Conservation (phyloP, 1,140 invertebrate genomes). For the Pantala flavescens region DNA sequence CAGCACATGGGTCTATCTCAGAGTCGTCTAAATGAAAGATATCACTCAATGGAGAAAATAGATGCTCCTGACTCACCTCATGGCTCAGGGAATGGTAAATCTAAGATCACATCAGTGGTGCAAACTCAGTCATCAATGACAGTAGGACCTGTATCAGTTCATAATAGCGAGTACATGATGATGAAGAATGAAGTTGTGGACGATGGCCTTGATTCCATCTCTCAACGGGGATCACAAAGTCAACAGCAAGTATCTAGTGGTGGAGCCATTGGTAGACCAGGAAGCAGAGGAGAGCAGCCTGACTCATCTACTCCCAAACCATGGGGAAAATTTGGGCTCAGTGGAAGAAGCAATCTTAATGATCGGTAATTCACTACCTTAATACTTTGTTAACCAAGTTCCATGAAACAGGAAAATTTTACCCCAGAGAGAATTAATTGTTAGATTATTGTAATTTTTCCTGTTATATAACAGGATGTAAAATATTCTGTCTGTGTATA, state of each 20-base stretch:
- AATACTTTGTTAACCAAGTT: not conserved
- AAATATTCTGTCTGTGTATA: too few relatives aligned
- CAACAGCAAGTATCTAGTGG: conserved; percentile 18
- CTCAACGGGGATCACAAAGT: conserved; percentile 29
- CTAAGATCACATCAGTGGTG: not conserved
- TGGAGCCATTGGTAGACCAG: conserved; percentile 11
- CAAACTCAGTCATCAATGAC: not conserved
- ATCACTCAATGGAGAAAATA: conserved; percentile 65
- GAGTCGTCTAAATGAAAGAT: conserved; percentile 74
- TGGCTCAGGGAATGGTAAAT: conserved; percentile 29
- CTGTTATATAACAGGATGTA: too few relatives aligned
- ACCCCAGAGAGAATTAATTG: too few relatives aligned
- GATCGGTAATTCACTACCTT: conserved; percentile 21
- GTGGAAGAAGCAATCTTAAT: conserved; percentile 24
- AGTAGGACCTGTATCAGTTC: conserved; percentile 2
- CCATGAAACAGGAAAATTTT: not conserved
- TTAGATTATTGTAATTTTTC: too few relatives aligned
- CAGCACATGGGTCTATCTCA: conserved; percentile 65
- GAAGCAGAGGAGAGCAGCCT: not conserved
- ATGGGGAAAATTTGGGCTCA: conserved; percentile 25
- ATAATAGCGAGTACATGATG: conserved; percentile 43
- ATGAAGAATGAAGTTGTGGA: conserved; percentile 38
- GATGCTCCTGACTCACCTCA: conserved; percentile 32
- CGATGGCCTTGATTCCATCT: conserved; percentile 39
- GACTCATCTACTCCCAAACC: not conserved